Percentiles rank a stretch among this genome's conserved stretches.
Conservation (phyloP, 2,888 invertebrate species). For the Chloroclystis v-ata region DNA sequence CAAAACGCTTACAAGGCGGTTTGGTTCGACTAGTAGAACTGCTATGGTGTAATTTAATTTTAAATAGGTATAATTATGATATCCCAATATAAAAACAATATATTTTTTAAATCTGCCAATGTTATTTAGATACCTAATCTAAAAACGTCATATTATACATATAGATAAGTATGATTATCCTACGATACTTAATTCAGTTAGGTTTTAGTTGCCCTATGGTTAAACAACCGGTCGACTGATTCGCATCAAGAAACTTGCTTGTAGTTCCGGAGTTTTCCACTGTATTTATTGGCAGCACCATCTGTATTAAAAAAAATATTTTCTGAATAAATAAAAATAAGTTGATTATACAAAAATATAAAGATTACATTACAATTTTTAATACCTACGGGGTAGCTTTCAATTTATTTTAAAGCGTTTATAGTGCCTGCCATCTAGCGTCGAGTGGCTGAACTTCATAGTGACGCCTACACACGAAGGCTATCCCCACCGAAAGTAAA, state of each 20-base stretch:
- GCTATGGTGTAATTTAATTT: too few relatives aligned
- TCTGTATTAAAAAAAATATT: slow-evolving; percentile 10
- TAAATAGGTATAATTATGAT: too few relatives aligned
- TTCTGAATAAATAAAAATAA: slow-evolving; percentile 1
- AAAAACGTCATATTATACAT: too few relatives aligned
- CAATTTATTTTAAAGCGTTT: background rate
- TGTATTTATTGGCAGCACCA: slow-evolving; percentile 47
- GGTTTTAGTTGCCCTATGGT: slow-evolving; percentile 49
- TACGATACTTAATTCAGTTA: slow-evolving; percentile 42
- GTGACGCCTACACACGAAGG: slow-evolving; percentile 27
- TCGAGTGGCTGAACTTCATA: slow-evolving; percentile 57
- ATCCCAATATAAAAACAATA: too few relatives aligned
- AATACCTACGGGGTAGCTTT: too few relatives aligned
- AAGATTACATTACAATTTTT: too few relatives aligned
- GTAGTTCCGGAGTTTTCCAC: slow-evolving; percentile 55
- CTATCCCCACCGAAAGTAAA: slow-evolving; percentile 30
- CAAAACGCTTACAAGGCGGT: too few relatives aligned
- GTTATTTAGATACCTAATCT: too few relatives aligned
- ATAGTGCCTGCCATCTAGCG: slow-evolving; percentile 60
- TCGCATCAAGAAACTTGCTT: slow-evolving; percentile 26
- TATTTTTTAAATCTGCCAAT: too few relatives aligned
- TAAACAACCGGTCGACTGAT: slow-evolving; percentile 26
- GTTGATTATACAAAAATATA: background rate
- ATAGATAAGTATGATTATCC: slow-evolving; percentile 41
- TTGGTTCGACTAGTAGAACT: too few relatives aligned